These are phyloP conservation scores for Caracal caracal DNA, from an alignment of 2,113 vertebrate species.

Conservation along the genomic window DNA sequence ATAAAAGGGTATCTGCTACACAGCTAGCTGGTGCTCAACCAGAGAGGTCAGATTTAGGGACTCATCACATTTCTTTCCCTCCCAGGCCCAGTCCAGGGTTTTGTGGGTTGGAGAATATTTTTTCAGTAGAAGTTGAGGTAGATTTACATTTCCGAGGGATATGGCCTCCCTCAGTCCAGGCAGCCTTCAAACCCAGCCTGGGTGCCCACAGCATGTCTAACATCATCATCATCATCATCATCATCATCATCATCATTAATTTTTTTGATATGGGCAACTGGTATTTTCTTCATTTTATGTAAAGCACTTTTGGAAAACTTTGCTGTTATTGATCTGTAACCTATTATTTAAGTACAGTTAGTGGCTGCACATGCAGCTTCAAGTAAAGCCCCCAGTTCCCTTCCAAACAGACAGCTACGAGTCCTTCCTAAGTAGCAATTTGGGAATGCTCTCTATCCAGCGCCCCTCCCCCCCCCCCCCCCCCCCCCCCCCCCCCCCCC, in stretches of 20 bases:
- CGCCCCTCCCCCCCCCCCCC: rapidly evolving
- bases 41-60: not conserved
- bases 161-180: not conserved
- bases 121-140: not conserved
- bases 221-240: not conserved
- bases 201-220: not conserved
- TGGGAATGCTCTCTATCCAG: not conserved
- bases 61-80: not conserved
- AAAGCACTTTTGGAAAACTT: conserved; percentile 21
- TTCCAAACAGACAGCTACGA: not conserved
- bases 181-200: not conserved
- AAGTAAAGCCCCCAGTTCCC: not conserved
- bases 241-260: not conserved
- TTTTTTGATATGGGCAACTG: conserved; percentile 13
- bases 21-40: not conserved
- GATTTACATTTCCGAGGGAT: not conserved
- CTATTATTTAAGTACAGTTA: conserved; percentile 9
- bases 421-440: not conserved
- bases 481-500: too few relatives aligned
- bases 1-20: not conserved
- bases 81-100: not conserved
- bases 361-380: not conserved
- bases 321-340: not conserved
- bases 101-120: not conserved
- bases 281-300: conserved; percentile 43